Base-by-base conservation (phyloP, 2,113 vertebrate species). In the Elaphurus davidianus region DNA sequence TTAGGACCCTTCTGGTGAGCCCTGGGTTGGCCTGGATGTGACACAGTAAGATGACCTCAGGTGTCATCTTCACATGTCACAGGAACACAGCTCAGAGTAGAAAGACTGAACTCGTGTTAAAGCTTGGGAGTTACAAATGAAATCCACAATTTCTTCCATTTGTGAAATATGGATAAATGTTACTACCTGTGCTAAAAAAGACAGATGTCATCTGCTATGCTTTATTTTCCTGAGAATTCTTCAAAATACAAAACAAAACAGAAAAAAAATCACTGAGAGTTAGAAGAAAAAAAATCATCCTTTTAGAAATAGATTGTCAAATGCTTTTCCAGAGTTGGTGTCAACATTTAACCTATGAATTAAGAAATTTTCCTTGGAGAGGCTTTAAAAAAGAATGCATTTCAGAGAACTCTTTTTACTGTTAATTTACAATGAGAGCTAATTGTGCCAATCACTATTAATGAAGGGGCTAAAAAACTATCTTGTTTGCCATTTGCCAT, bases 151-250 rank as follows among this genome's bases (percentile, higher is more conserved):
- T 33, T 55, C 15, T 52, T 85, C 23, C 1, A 6, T 40, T 28
- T 85, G 64, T 92, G 94, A 93, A 92, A 62, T 30, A 5, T 5
- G 43, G n/a, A 54, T 30, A 50, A 62, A 74, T 7, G 54, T 12
- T 28, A 52, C 40, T 52, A 0, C 14, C 9, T 62, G 45, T 12
- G 67, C 45, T 21, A 33, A n/a, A 85, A 33, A 81, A 85, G 25
- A 14, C 23, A 84, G 52, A 28, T 54, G 33, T 30, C 54, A 2
- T 57, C 86, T 15, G 71, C 10, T 43, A 57, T 6, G 76, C 45
- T 84, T 76, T 87, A 79, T 62, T 74, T 84, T 93, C 67, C 59
- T 43, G 55, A 94, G 95, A 93, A 62, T 67, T 94, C 47, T 94
- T 91, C 50, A 91, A 74, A 85, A 45, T 90, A 30, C 7, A 27